Base-by-base conservation (phyloP, 2,797 vertebrate species). In the Chromobotia macracanthus region DNA sequence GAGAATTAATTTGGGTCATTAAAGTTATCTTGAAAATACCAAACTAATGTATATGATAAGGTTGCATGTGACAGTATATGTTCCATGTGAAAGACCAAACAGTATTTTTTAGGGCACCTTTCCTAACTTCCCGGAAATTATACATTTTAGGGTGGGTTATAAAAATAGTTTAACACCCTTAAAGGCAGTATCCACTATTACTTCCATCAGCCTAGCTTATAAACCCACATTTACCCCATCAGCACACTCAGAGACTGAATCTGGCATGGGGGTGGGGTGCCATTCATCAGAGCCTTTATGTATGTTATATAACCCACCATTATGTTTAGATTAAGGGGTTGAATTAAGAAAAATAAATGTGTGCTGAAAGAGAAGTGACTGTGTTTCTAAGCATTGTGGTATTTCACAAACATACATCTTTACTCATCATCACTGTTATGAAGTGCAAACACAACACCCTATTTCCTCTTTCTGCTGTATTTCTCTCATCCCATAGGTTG, bases 101-200 rank as follows among this genome's bases (percentile, higher is more conserved):
- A n/a, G 48, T n/a, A 21, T 61, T 72, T 25, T 81, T 81, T 78
- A 72, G 55, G 71, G 61, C 28, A 23, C 56, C 65, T 71, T 46
- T 77, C 66, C 53, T 78, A 41, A 64, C 76, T 69, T 82, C 63
- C 83, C 72, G 79, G 76, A 60, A 79, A 71, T 80, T 11, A 61
- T 65, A 25, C 35, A 25, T 44, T 84, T 75, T 80, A 91, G 87
- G 86, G 83, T 80, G 84, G 85, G 89, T 88, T 89, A 89, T 93
- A 93, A 94, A 93, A 94, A 90, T 89, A 90, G 88, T 90, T 93
- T 89, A 86, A 90, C 89, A 91, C 90, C 87, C 90, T 89, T 85
- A 88, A 38, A 91, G 89, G 90, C 88, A 88, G 87, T 87, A 87
- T 86, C 84, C 80, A 90, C 90, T 91, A 90, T 90, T 86, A 91